Percentiles rank a stretch among this genome's conserved stretches.
Evolutionary conservation across 2,113 vertebrate species (phyloP).

Genomic region (Microcebus griseorufus): DNA sequence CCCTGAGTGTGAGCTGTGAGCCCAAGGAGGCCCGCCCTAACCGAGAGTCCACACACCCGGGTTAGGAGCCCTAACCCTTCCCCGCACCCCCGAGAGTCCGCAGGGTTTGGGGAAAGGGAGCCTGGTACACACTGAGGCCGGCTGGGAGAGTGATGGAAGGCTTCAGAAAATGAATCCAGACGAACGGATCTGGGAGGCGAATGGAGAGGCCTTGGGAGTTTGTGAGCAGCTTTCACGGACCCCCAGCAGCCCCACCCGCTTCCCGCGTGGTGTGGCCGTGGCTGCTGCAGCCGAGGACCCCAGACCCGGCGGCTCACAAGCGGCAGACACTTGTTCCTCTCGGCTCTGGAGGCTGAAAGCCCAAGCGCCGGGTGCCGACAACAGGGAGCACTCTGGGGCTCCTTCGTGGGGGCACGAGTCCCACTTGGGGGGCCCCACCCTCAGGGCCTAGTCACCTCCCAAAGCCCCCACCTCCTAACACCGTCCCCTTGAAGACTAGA

Average conservation of each 20-base stretch:
- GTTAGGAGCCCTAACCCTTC: too few species aligned
- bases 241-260: not conserved
- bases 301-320: not conserved
- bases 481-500: not conserved
- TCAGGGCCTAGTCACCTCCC: not conserved
- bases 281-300: not conserved
- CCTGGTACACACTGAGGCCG: fast-evolving
- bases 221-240: fast-evolving
- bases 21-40: not conserved
- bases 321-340: not conserved
- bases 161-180: fast-evolving
- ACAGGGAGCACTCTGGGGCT: not conserved
- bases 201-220: fast-evolving
- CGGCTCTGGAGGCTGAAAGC: not conserved
- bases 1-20: fast-evolving
- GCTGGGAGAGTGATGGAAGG: fast-evolving
- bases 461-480: not conserved
- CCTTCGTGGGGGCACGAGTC: not conserved
- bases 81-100: too few species aligned
- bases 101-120: too few species aligned
- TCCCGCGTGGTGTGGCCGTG: not conserved
- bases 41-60: too few species aligned
- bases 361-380: not conserved
- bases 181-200: fast-evolving
- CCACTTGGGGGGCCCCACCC: too few species aligned